Conservation (phyloP, 2,113 vertebrate species). For the Lichenostomus cassidix region DNA sequence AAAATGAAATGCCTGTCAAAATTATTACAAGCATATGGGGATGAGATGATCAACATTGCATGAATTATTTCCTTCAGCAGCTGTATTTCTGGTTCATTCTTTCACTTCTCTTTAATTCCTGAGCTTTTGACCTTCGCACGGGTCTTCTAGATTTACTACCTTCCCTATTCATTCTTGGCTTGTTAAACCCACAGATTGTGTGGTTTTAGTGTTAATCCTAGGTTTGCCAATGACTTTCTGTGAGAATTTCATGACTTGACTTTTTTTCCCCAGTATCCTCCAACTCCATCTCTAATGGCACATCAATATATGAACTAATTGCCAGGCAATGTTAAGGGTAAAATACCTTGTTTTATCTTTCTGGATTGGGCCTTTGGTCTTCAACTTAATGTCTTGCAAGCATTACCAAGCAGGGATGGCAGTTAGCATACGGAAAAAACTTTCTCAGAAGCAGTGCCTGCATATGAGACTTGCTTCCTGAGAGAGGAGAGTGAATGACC, state of each 20-base stretch:
- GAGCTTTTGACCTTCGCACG: neutral
- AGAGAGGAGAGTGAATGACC: neutral
- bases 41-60: neutral
- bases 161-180: neutral
- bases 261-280: neutral
- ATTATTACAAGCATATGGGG: neutral
- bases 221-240: neutral
- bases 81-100: neutral
- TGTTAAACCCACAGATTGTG: neutral
- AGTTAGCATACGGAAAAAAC: neutral
- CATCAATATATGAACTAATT: neutral
- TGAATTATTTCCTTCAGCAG: neutral
- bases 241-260: neutral
- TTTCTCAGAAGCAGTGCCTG: neutral
- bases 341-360: neutral
- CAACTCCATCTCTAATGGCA: neutral
- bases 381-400: neutral
- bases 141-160: neutral
- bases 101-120: neutral
- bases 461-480: neutral
- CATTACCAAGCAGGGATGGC: neutral
- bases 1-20: constrained; percentile 16
- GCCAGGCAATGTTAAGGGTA: neutral
- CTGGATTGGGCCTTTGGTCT: neutral
- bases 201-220: neutral